phyloP scores from a whole-genome alignment of 2,113 vertebrate species.

The Bufo bufo region DNA sequence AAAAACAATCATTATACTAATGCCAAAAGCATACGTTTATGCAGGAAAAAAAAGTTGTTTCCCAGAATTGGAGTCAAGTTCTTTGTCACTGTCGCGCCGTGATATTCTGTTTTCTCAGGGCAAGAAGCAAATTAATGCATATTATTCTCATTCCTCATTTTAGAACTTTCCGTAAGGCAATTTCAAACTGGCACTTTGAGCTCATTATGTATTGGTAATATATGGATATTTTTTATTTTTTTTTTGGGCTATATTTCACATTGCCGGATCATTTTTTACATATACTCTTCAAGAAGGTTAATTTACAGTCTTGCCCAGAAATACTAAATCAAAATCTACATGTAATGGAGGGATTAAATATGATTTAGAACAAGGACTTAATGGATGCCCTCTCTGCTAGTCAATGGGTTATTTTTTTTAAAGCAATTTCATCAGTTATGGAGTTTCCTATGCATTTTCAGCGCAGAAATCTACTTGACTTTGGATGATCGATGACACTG shows the following conservation, averaged over 20 bases:
- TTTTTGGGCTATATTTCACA: constrained; percentile 33
- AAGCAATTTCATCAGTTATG: constrained; percentile 13
- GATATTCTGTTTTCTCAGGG: constrained; percentile 31
- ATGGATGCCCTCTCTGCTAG: constrained; percentile 33
- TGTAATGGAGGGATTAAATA: constrained; percentile 40
- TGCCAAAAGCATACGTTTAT: neutral
- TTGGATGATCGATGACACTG: neutral
- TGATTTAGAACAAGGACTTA: constrained; percentile 43
- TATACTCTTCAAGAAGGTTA: constrained; percentile 44
- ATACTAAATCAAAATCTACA: constrained; percentile 48
- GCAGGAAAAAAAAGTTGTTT: neutral
- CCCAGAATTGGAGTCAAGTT: neutral
- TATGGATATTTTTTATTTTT: constrained; percentile 10
- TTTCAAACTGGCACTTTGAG: constrained; percentile 41
- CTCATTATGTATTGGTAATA: constrained; percentile 51
- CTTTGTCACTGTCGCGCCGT: constrained; percentile 17
- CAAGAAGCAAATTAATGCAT: constrained; percentile 43
- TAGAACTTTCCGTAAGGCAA: constrained; percentile 38
- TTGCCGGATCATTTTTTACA: constrained; percentile 47
- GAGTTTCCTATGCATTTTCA: neutral
- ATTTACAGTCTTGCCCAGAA: constrained; percentile 38
- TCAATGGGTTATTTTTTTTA: constrained; percentile 5
- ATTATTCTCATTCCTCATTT: constrained; percentile 38
- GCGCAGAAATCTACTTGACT: neutral
- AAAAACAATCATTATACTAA: neutral